Evolutionary conservation across 1,140 invertebrate species (phyloP).

Genomic region (Drosophila pallidifrons): DNA sequence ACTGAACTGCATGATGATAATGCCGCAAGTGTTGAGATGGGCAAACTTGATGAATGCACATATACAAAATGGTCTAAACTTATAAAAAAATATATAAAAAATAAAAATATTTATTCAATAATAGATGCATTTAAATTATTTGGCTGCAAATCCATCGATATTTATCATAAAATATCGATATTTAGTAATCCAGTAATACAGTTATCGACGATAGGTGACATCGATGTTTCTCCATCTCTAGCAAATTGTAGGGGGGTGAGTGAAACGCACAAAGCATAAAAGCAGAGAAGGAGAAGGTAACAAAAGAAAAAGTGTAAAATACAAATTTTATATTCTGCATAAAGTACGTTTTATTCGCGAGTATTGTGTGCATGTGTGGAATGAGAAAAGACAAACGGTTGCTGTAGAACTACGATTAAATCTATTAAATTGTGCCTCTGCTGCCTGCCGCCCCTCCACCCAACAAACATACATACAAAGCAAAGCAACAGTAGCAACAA

Average conservation of each 20-base stretch:
- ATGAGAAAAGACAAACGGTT: background rate
- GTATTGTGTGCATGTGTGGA: conserved; percentile 5
- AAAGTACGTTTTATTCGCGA: conserved; percentile 8
- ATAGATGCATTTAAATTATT: too few relatives aligned
- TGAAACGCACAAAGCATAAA: conserved; percentile 43
- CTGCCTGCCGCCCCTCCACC: background rate
- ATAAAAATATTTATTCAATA: too few relatives aligned
- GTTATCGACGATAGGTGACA: too few relatives aligned
- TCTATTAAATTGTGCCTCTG: conserved; percentile 6
- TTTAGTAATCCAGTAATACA: too few relatives aligned
- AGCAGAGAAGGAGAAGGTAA: conserved; percentile 29
- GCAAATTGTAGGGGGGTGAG: conserved; percentile 21
- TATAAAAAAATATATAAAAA: too few relatives aligned
- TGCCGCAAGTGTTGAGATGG: background rate
- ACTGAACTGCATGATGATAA: background rate
- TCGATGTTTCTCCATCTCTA: conserved; percentile 3
- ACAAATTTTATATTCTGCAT: background rate
- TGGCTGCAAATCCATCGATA: too few relatives aligned
- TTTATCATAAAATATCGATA: too few relatives aligned
- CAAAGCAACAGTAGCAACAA: conserved; percentile 21
- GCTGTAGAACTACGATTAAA: background rate
- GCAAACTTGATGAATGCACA: too few relatives aligned
- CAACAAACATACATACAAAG: conserved; percentile 2
- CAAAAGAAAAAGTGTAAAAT: conserved; percentile 36
- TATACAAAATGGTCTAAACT: too few relatives aligned